phyloP scores from a whole-genome alignment of 1,140 invertebrate species.

The Lasioglossum albipes region DNA sequence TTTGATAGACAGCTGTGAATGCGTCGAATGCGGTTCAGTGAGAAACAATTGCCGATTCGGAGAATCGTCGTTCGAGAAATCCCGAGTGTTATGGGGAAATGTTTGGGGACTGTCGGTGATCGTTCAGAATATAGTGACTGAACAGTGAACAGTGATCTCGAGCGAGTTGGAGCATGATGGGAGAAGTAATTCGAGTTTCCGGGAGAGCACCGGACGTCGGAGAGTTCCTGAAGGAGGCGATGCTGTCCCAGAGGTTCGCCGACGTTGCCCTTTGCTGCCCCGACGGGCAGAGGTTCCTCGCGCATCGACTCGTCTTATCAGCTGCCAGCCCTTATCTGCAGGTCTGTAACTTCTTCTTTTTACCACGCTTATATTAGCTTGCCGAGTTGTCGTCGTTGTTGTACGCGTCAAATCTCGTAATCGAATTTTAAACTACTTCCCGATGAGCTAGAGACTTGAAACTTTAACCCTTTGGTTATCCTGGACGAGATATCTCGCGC shows the following conservation, averaged over 20 bases:
- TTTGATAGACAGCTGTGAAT: neutral
- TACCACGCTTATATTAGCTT: too few relatives aligned
- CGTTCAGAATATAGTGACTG: neutral
- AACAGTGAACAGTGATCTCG: neutral
- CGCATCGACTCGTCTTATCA: slow-evolving; percentile 73
- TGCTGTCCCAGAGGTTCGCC: slow-evolving; percentile 73
- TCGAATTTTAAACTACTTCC: too few relatives aligned
- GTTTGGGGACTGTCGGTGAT: neutral
- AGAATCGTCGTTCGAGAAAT: too few relatives aligned
- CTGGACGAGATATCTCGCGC: too few relatives aligned
- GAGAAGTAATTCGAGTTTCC: slow-evolving; percentile 55
- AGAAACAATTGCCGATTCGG: neutral
- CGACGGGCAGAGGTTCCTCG: slow-evolving; percentile 74
- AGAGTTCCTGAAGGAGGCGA: slow-evolving; percentile 70
- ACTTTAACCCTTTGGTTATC: too few relatives aligned
- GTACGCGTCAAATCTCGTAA: too few relatives aligned
- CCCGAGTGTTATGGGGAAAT: neutral
- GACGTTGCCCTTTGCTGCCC: slow-evolving; percentile 74
- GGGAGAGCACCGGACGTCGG: slow-evolving; percentile 64
- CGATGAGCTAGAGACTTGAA: too few relatives aligned
- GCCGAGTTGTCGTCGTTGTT: too few relatives aligned
- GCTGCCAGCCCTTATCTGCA: slow-evolving; percentile 75
- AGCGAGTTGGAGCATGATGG: slow-evolving; percentile 46
- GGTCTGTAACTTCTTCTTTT: slow-evolving; percentile 53
- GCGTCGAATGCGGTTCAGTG: neutral